A percentile compares a stretch with the other conserved stretches of the same genome.
Conservation (phyloP, 1,140 invertebrate genomes). For the Bombus waltoni region DNA sequence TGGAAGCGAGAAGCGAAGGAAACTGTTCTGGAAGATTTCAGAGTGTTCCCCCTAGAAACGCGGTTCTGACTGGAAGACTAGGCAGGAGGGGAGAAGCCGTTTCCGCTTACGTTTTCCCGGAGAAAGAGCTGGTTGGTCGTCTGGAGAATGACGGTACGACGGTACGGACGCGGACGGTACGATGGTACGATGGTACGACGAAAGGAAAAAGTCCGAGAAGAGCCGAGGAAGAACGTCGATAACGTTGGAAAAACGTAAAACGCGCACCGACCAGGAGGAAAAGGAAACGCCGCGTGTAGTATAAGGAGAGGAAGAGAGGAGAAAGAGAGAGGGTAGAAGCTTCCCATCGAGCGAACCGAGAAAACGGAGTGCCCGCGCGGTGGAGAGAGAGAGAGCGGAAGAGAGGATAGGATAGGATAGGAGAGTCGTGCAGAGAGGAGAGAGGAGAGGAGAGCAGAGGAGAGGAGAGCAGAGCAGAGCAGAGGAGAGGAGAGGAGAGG, state of each 20-base stretch:
- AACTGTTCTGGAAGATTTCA: slow-evolving; percentile 64
- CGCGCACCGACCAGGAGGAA: slow-evolving; percentile 48
- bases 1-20: slow-evolving; percentile 49
- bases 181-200: slow-evolving; percentile 56
- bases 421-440: slow-evolving; percentile 51
- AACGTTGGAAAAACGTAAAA: slow-evolving; percentile 79
- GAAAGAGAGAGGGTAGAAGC: slow-evolving; percentile 52
- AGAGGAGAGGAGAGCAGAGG: slow-evolving; percentile 52
- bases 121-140: slow-evolving; percentile 66
- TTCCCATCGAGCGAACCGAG: slow-evolving; percentile 43
- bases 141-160: slow-evolving; percentile 63
- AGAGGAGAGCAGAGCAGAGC: slow-evolving; percentile 47
- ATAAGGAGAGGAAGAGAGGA: slow-evolving; percentile 48
- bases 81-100: slow-evolving; percentile 48
- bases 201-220: slow-evolving; percentile 68
- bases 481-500: slow-evolving; percentile 46
- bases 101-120: slow-evolving; percentile 70
- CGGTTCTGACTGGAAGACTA: slow-evolving; percentile 23
- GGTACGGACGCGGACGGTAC: slow-evolving; percentile 1
- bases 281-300: slow-evolving; percentile 53
- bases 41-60: slow-evolving; percentile 40
- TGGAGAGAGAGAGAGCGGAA: slow-evolving; percentile 52
- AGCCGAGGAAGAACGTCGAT: slow-evolving; percentile 76
- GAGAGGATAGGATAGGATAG: slow-evolving; percentile 50
- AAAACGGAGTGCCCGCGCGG: slow-evolving; percentile 43